These are phyloP conservation scores for Drosophila nigritarsus DNA, from an alignment of 2,888 invertebrate species.

Conservation along the genomic window DNA sequence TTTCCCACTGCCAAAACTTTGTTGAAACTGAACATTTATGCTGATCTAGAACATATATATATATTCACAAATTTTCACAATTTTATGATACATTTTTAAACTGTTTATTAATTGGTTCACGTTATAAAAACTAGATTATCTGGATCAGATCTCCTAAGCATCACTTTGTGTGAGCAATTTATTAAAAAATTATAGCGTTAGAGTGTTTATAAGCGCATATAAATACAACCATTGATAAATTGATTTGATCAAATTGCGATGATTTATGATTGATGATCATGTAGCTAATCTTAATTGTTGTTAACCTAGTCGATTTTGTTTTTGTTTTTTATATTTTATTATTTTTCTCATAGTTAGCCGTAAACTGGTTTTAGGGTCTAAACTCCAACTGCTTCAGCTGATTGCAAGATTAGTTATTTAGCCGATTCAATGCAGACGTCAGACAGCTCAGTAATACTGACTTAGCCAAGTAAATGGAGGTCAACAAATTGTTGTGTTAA, in stretches of 20 bases:
- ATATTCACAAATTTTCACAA: not conserved
- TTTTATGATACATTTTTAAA: not conserved
- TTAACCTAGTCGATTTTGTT: constrained; percentile 22
- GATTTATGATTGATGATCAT: constrained; percentile 52
- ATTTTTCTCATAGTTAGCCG: constrained; percentile 6
- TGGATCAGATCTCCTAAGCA: constrained; percentile 27
- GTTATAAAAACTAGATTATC: constrained; percentile 39
- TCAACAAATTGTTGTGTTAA: constrained; percentile 24
- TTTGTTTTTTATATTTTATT: not conserved
- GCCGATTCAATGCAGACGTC: constrained; percentile 40
- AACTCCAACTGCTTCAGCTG: constrained; percentile 45
- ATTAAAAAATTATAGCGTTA: constrained; percentile 17
- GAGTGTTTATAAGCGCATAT: constrained; percentile 10
- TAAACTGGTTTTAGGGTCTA: constrained; percentile 57
- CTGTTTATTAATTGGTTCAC: not conserved
- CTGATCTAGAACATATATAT: not conserved
- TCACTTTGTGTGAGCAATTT: constrained; percentile 9
- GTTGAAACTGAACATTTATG: not conserved
- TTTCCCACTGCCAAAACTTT: not conserved
- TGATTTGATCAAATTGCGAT: constrained; percentile 32
- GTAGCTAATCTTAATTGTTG: constrained; percentile 41
- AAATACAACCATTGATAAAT: constrained; percentile 39
- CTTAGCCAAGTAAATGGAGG: constrained; percentile 29
- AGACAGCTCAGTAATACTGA: constrained; percentile 29
- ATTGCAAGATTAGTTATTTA: constrained; percentile 43